phyloP scores from a whole-genome alignment of 2,797 vertebrate species.

The Lycodopsis pacificus region DNA sequence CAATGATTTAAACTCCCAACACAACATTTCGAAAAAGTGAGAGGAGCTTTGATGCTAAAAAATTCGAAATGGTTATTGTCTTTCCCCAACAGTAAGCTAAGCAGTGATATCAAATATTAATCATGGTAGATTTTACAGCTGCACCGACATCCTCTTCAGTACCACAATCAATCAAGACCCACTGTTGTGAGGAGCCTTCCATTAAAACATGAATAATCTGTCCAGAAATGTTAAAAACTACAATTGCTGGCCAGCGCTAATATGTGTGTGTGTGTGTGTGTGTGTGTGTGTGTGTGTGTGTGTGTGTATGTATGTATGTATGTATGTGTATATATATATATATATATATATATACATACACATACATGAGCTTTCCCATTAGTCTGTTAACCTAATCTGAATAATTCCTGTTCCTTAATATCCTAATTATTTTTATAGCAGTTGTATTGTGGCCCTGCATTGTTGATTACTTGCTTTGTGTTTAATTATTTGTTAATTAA shows the following conservation, averaged over 20 bases:
- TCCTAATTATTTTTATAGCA: not conserved
- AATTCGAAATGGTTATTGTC: not conserved
- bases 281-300: too few species aligned
- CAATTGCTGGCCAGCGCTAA: not conserved
- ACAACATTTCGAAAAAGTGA: not conserved
- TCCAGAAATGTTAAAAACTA: not conserved
- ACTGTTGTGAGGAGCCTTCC: not conserved
- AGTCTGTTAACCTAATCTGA: not conserved
- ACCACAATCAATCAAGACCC: not conserved
- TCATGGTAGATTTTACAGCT: not conserved
- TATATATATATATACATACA: too few species aligned
- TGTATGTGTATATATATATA: too few species aligned
- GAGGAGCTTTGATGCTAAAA: not conserved
- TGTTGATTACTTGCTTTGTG: conserved; percentile 4
- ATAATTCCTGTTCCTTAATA: not conserved
- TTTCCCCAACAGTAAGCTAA: not conserved
- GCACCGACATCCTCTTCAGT: not conserved
- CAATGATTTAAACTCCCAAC: not conserved
- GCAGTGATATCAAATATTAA: conserved; percentile 10
- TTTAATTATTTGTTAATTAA: conserved; percentile 9
- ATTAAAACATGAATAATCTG: conserved; percentile 3
- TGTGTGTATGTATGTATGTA: too few species aligned
- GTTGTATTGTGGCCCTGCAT: not conserved
- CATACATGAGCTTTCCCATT: not conserved
- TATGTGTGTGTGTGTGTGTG: too few species aligned